Evolutionary conservation across 92 coral and sea anemone genomes (phyloP).

Genomic region (Epizoanthus illoricatus): DNA sequence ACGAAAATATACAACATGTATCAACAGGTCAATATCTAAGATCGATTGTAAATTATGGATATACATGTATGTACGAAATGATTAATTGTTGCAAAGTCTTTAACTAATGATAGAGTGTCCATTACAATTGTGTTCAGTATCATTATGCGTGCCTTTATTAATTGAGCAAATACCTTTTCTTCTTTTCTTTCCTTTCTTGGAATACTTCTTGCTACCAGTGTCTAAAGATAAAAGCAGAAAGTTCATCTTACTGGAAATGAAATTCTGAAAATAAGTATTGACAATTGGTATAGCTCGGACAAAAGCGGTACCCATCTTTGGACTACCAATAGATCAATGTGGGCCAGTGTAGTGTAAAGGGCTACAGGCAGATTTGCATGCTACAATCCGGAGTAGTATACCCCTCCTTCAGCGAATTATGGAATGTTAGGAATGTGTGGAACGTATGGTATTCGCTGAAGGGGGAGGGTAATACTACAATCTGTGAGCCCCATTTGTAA

Average conservation of each 20-base stretch:
- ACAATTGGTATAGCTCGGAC: background rate
- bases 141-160: background rate
- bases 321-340: background rate
- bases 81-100: no score
- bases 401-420: no score
- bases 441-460: no score
- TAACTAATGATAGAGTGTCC: no score
- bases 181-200: conserved; percentile 62
- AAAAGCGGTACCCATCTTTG: background rate
- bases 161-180: conserved; percentile 52
- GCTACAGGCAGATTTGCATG: background rate
- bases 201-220: conserved; percentile 58
- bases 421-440: no score
- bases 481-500: no score
- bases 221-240: background rate
- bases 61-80: no score
- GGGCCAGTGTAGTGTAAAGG: background rate
- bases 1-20: background rate
- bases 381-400: no score
- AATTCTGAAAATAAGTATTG: background rate
- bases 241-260: background rate
- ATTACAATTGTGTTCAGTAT: no score
- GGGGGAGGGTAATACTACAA: no score
- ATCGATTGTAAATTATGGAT: background rate
- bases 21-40: background rate